phyloP scores from a whole-genome alignment of 2,888 invertebrate species.

The Ypsolopha scabrella region DNA sequence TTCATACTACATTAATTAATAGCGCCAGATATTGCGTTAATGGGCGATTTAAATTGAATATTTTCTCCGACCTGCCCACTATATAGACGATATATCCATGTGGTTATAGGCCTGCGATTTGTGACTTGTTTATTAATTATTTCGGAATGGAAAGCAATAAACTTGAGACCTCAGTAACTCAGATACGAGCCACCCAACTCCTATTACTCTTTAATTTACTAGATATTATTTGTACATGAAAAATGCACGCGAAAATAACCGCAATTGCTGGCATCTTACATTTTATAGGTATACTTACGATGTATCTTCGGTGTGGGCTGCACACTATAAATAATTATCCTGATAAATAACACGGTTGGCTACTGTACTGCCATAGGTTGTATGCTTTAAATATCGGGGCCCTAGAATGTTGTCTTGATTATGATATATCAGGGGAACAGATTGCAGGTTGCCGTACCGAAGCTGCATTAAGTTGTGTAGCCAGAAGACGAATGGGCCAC shows the following conservation, averaged over 20 bases:
- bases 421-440: constrained; percentile 29
- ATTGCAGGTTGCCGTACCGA: constrained; percentile 14
- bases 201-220: background rate
- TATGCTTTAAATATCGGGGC: constrained; percentile 25
- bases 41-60: constrained; percentile 20
- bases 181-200: background rate
- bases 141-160: background rate
- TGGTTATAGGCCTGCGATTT: constrained; percentile 17
- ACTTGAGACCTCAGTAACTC: background rate
- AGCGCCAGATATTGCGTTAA: constrained; percentile 21
- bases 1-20: constrained; percentile 21
- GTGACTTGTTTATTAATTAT: constrained; percentile 6
- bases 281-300: background rate
- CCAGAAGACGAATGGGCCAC: background rate
- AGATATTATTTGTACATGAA: background rate
- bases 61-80: constrained; percentile 9
- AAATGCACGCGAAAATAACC: background rate
- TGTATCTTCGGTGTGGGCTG: background rate
- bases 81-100: constrained; percentile 16
- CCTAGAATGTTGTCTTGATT: constrained; percentile 30
- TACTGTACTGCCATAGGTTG: constrained; percentile 20
- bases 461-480: constrained; percentile 3
- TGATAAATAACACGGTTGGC: constrained; percentile 8
- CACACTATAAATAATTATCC: constrained; percentile 2
- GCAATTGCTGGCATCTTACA: background rate